Evolutionary conservation across 2,888 invertebrate genomes (phyloP).

Genomic region (Ophion slaviceki): DNA sequence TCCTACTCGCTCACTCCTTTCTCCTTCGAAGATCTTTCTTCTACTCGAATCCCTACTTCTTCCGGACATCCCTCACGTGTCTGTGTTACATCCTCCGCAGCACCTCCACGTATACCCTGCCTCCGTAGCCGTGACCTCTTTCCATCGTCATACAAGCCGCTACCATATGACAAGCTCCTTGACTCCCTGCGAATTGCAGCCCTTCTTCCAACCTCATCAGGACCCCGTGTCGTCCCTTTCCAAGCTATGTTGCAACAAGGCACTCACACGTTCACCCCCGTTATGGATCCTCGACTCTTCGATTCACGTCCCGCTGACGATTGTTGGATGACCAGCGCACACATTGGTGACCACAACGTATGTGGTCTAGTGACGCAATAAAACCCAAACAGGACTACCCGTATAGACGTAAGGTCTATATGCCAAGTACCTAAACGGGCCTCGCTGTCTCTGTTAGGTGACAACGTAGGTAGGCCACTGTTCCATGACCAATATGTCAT

Average conservation of each 20-base stretch:
- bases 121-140: constrained; percentile 53
- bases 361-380: too few species aligned
- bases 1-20: constrained; percentile 13
- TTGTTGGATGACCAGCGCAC: too few species aligned
- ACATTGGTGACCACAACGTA: too few species aligned
- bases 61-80: constrained; percentile 31
- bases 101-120: constrained; percentile 9
- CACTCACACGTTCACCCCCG: neutral
- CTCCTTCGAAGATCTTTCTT: constrained; percentile 14
- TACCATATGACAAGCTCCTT: neutral
- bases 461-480: too few species aligned
- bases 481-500: too few species aligned
- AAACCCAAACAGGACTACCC: too few species aligned
- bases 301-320: too few species aligned
- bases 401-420: too few species aligned
- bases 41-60: constrained; percentile 20
- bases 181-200: neutral
- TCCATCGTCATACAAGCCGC: constrained; percentile 19
- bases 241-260: neutral
- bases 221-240: neutral
- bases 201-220: neutral
- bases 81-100: constrained; percentile 32
- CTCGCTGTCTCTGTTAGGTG: too few species aligned
- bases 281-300: neutral
- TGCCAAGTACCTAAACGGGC: too few species aligned